Evolutionary conservation across 2,888 invertebrate species (phyloP), one percentile per base, ranked within the genome.

Genomic region (Philaethria dido): DNA sequence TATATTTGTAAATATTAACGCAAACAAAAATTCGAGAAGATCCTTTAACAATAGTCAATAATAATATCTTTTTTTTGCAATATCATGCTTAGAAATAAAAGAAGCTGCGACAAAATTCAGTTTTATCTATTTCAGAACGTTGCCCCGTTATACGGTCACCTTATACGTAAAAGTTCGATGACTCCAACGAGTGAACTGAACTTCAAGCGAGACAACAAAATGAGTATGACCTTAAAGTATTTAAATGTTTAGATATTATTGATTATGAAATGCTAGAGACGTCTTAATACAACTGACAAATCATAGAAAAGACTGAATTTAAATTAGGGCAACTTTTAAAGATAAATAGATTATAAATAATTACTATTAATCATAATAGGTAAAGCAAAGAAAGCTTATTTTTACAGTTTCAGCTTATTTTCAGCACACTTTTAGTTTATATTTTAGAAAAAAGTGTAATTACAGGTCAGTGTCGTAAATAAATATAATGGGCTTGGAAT

Each of bases 131-230:
- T 60, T 29, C 44, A 62, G 54, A 33, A 54, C 64, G 61, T 65
- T 65, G 61, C 42, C 33, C 64, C 52, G 55, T 16, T 64, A 36
- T 25, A 61, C 68, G 72, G 72, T 72, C 68, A 72, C 72, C 68
- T 72, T 72, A 66, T 13, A 63, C 62, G 55, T 65, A 61, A 52
- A 62, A 68, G 72, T 66, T 68, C 70, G 55, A 39, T 70, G 72
- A 68, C 70, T 63, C 55, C 33, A 63, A 62, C 54, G 50, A 47
- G 44, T 67, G 50, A 59, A 39, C 50, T 60, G 60, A 61, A 69
- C 63, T 69, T 52, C 45, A 62, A 60, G 59, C 69, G 64, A 71
- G 70, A 70, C 70, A 55, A 42, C 62, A 62, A 63, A 54, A 63
- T 50, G 14, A 39, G 29, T 29, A 60, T 44, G 60, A 60, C 60